These are phyloP conservation scores for Ceyx cyanopectus DNA, from an alignment of 2,113 vertebrate species.

Conservation along the genomic window DNA sequence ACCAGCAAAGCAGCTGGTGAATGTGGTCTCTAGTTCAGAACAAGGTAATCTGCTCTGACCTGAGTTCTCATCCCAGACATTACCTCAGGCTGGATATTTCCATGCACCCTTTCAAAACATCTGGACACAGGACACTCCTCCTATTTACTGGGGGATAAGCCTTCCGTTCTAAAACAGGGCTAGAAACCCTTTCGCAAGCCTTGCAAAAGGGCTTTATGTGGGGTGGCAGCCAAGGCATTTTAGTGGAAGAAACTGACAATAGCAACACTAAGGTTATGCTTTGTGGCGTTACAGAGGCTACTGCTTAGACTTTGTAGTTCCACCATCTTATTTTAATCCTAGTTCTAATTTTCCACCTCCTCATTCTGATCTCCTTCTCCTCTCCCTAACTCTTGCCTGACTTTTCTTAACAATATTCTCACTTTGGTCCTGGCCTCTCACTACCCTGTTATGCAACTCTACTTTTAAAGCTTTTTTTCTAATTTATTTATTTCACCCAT, in stretches of 20 bases:
- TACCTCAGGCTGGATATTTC: not conserved
- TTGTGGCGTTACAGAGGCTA: not conserved
- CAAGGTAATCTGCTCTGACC: not conserved
- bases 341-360: not conserved
- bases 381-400: fast-evolving
- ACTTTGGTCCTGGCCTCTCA: not conserved
- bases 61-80: not conserved
- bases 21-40: not conserved
- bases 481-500: not conserved
- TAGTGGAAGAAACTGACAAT: not conserved
- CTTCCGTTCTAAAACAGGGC: fast-evolving
- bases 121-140: not conserved
- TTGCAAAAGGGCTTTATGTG: not conserved
- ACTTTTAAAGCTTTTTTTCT: not conserved
- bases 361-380: not conserved
- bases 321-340: not conserved
- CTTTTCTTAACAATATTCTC: not conserved
- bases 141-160: not conserved
- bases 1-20: not conserved
- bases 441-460: fast-evolving
- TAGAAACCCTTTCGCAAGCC: not conserved
- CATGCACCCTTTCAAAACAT: not conserved
- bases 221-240: not conserved
- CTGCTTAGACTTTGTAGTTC: not conserved
- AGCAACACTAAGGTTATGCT: not conserved